These are phyloP conservation scores for Pituophis catenifer DNA, from an alignment of 2,113 vertebrate genomes.

Conservation along the genomic window DNA sequence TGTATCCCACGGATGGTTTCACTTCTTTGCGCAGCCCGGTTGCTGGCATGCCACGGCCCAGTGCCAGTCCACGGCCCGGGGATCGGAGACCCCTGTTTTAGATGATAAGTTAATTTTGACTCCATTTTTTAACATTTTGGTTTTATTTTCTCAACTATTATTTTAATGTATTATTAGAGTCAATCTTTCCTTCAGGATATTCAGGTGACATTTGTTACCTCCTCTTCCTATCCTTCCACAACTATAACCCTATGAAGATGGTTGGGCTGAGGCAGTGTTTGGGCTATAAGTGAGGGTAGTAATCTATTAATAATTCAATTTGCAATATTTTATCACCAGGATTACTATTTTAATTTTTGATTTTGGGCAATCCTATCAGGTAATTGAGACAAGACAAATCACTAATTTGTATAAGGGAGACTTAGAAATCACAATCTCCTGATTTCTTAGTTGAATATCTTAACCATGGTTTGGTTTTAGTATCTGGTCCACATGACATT, in stretches of 20 bases:
- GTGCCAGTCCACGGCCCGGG: too few species aligned
- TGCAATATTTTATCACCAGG: neutral
- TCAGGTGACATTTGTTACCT: neutral
- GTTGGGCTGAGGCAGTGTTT: neutral
- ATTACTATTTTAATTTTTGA: neutral
- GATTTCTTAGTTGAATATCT: neutral
- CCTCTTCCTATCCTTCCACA: neutral
- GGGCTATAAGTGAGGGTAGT: neutral
- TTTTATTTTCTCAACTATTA: neutral
- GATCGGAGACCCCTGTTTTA: neutral
- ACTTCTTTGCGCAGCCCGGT: too few species aligned
- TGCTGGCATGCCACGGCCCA: too few species aligned
- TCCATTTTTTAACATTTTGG: neutral
- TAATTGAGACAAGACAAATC: neutral
- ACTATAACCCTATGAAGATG: neutral
- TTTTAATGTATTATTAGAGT: neutral
- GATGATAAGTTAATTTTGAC: neutral
- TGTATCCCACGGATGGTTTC: too few species aligned
- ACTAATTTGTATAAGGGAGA: neutral
- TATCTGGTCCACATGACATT: neutral
- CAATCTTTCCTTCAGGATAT: neutral
- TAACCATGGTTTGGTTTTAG: neutral
- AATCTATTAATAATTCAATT: neutral
- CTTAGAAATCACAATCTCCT: neutral
- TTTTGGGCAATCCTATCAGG: neutral